Base-by-base conservation (phyloP, 2,113 vertebrate species). In the Garra rufa region DNA sequence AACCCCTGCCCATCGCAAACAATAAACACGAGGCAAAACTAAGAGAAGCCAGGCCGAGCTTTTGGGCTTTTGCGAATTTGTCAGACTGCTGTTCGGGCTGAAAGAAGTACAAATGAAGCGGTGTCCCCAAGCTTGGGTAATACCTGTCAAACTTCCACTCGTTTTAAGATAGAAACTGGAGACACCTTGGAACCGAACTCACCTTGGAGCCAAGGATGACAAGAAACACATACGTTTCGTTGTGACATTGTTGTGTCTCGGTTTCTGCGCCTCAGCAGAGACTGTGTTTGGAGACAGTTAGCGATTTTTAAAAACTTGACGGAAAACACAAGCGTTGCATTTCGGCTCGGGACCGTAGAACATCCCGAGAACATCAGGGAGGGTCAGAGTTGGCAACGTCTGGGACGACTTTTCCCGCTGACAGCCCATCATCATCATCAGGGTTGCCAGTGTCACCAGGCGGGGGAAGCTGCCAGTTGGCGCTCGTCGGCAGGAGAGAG, bases 371-470 rank as follows among this genome's bases (percentile, higher is more conserved):
- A 69, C 75, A 41, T 67, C 73, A 44, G 74, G 75, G 80, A 48
- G 70, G 71, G 50, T 83, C 87, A 81, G 61, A 77, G 76, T 28
- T 50, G 81, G 76, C 76, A 82, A 76, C 34, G 44, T 81, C 81
- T 84, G 76, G 67, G 83, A 84, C 8, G 63, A 82, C 82, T 86
- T 81, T 63, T 73, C 81, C 44, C 44, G 41, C 59, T 89, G 91
- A 91, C 92, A 94, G 91, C 93, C 90, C 88, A 90, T 89, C 90
- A 89, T 89, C 90, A 89, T 87, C 90, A 93, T 91, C 89, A 88
- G 30, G 76, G 89, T 87, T 78, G 84, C 86, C 84, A 88, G 74
- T 46, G 83, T 86, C 82, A 87, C 89, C 87, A 88, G 86, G 57
- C 71, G 65, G 57, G 63, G 57, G 69, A 88, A 84, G 85, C 76